Evolutionary conservation across 1,140 invertebrate genomes (phyloP).

Genomic region (Tetragonula clypearis): DNA sequence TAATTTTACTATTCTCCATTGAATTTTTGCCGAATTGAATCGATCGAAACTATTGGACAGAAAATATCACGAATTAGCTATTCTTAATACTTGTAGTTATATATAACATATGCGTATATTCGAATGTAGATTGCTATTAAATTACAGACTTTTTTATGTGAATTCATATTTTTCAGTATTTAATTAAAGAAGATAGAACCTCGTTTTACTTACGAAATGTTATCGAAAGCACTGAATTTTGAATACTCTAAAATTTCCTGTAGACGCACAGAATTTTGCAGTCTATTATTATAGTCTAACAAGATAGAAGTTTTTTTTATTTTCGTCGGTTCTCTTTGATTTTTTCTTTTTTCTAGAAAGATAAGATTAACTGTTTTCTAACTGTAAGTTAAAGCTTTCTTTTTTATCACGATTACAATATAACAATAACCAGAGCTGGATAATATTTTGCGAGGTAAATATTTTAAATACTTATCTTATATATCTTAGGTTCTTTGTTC

Average conservation of each 20-base stretch:
- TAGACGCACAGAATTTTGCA: too few species aligned
- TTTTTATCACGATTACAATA: background rate
- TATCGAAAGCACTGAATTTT: too few species aligned
- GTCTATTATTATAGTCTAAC: background rate
- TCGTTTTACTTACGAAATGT: too few species aligned
- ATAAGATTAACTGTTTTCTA: background rate
- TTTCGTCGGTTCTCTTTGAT: background rate
- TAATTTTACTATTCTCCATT: background rate
- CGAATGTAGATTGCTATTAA: background rate
- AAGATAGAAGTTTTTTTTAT: background rate
- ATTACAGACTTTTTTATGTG: too few species aligned
- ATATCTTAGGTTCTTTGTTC: too few species aligned
- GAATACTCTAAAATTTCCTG: too few species aligned
- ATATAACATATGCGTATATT: background rate
- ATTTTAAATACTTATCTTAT: too few species aligned
- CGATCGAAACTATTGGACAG: background rate
- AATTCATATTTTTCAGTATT: too few species aligned
- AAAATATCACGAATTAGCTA: background rate
- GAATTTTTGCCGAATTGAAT: background rate
- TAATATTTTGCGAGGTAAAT: too few species aligned
- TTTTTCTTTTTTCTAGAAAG: background rate
- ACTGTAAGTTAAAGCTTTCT: background rate
- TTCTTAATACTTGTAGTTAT: too few species aligned
- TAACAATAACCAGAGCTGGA: too few species aligned
- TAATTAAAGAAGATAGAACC: too few species aligned